Base-by-base conservation (phyloP, 2,797 vertebrate species). In the Chelon auratus region DNA sequence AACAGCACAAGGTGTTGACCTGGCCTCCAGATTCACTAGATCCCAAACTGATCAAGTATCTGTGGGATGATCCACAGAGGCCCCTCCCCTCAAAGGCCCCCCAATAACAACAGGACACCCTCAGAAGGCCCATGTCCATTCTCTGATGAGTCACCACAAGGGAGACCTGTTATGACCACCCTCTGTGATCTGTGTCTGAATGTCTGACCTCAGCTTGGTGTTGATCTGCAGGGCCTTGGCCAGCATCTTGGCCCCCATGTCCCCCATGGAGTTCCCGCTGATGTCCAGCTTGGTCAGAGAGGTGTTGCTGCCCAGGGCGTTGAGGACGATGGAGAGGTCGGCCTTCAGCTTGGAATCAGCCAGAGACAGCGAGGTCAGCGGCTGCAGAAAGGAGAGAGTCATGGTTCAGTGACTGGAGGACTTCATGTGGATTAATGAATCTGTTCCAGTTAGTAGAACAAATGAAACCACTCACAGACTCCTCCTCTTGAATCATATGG, bases 211-310 rank as follows among this genome's bases (percentile, higher is more conserved):
- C 86, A 99, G 97, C 54, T 99, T 99, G 62, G 96, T 97, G 94
- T 99, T 99, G 92, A 99, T 97, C 93, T 99, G 98, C 59, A 99
- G 92, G 9, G 98, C 98, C 82, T 99, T 99, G 70, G 97, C 96
- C 80, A 99, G 81, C 96, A 99, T 99, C 93, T 98, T 98, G 2
- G 97, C 97, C 1, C 97, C 97, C 95, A 99, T 96, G 90, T 99
- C 98, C 0, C 97, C 98, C 98, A 99, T 99, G 42, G 89, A 91
- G 53, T 99, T 99, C 18, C 98, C 98, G 13, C 97, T 99, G 92
- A 99, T 96, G 93, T 99, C 98, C 90, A 99, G 94, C 64, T 92
- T 95, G 74, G 95, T 98, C 65, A 99, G 94, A 22, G 96, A 97
- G 9, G 95, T 94, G 93, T 99, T 99, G 92, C 97, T 97, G 68